Conservation (phyloP, 2,113 vertebrate genomes). For the Lycaon pictus region DNA sequence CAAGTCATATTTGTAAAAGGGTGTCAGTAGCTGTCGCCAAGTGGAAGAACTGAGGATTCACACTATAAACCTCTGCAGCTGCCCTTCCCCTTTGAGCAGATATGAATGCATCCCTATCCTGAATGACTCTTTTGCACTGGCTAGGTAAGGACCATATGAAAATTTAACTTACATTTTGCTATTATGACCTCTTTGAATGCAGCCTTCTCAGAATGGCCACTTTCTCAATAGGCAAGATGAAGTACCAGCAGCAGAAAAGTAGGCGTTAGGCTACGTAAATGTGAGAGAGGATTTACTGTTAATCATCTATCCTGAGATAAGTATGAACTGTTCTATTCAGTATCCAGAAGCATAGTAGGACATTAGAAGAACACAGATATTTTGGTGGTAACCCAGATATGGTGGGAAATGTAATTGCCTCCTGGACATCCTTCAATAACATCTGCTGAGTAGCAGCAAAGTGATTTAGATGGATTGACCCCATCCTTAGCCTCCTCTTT, state of each 20-base stretch:
- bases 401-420: neutral
- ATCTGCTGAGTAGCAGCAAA: neutral
- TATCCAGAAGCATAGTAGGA: neutral
- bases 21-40: neutral
- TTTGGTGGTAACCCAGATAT: neutral
- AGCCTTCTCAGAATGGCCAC: accelerated
- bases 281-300: neutral
- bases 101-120: neutral
- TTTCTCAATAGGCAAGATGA: neutral
- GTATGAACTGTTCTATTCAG: accelerated
- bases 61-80: accelerated
- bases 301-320: neutral
- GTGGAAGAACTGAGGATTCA: neutral
- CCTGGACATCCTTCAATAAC: neutral
- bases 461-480: no score
- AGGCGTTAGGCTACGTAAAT: neutral
- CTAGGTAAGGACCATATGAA: neutral
- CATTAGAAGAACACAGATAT: neutral
- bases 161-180: neutral
- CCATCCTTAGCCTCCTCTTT: accelerated
- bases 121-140: neutral
- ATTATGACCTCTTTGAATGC: neutral
- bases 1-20: neutral
- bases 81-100: no score
- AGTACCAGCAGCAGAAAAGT: neutral